phyloP scores from a whole-genome alignment of 2,888 invertebrate species.

The Xestia sexstrigata region DNA sequence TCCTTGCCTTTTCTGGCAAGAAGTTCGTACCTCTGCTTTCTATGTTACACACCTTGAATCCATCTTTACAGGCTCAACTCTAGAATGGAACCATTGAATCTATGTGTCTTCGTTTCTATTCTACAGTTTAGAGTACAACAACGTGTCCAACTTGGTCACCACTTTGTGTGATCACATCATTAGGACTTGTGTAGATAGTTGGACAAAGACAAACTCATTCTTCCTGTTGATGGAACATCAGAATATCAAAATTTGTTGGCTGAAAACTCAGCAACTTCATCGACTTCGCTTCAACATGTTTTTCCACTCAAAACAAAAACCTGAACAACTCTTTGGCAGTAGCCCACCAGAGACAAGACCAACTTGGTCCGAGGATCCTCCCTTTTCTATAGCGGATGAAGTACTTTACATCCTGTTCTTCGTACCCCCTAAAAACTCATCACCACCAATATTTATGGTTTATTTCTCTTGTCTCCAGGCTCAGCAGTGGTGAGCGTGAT shows the following conservation, averaged over 20 bases:
- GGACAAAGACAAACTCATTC: neutral
- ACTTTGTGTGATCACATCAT: neutral
- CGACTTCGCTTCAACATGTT: neutral
- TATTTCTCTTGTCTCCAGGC: constrained; percentile 80
- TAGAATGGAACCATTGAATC: too few species aligned
- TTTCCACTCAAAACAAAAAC: neutral
- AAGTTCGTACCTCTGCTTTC: too few species aligned
- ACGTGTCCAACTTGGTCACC: too few species aligned
- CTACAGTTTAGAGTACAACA: neutral
- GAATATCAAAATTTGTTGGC: neutral
- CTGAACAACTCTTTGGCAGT: too few species aligned
- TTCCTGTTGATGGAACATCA: neutral
- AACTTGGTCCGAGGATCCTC: too few species aligned
- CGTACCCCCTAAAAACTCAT: neutral
- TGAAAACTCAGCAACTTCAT: neutral
- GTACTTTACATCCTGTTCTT: too few species aligned
- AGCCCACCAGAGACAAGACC: too few species aligned
- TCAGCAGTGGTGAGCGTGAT: constrained; percentile 98
- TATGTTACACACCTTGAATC: too few species aligned
- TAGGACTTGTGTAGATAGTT: neutral
- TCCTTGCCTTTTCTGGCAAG: too few species aligned
- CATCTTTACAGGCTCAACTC: too few species aligned
- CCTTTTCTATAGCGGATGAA: too few species aligned
- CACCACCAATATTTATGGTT: neutral
- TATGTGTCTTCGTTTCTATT: neutral